Conservation (phyloP, 2,113 vertebrate genomes). For the Trematocara marginatum region DNA sequence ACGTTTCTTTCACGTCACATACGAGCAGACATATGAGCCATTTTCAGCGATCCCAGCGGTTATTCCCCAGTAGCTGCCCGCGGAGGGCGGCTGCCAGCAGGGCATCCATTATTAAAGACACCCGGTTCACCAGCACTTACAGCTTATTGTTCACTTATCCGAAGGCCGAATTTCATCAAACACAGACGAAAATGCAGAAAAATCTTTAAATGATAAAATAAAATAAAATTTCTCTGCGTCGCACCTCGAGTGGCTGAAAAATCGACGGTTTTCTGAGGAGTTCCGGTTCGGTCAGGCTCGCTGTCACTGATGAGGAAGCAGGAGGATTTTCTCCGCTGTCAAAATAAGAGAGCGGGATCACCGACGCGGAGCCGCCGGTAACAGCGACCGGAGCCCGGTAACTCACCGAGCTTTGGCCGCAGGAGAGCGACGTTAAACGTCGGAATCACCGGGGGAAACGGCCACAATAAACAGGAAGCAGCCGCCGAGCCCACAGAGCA, state of each 20-base stretch:
- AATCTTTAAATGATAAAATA: background rate
- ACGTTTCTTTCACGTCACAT: accelerated
- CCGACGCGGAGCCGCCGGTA: accelerated
- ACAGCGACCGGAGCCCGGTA: background rate
- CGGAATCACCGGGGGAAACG: constrained; percentile 46
- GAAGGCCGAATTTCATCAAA: background rate
- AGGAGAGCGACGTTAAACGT: background rate
- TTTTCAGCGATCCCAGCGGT: background rate
- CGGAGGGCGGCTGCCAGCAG: constrained; percentile 10
- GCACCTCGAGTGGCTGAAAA: background rate
- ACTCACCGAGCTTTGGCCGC: constrained; percentile 44
- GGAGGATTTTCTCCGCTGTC: background rate
- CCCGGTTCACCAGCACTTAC: background rate
- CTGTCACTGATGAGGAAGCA: constrained; percentile 38
- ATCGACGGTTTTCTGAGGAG: background rate
- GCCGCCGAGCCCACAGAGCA: constrained; percentile 62
- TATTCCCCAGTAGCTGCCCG: background rate
- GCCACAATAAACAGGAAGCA: constrained; percentile 73
- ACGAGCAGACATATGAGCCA: background rate
- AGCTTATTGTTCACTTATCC: accelerated
- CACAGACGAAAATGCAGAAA: accelerated
- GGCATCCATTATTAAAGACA: background rate
- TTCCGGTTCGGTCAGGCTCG: constrained; percentile 10
- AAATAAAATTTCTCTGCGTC: accelerated
- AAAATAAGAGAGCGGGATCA: background rate